These are phyloP conservation scores for Acanthiza pusilla DNA, from an alignment of 2,797 vertebrate genomes.

Conservation along the genomic window DNA sequence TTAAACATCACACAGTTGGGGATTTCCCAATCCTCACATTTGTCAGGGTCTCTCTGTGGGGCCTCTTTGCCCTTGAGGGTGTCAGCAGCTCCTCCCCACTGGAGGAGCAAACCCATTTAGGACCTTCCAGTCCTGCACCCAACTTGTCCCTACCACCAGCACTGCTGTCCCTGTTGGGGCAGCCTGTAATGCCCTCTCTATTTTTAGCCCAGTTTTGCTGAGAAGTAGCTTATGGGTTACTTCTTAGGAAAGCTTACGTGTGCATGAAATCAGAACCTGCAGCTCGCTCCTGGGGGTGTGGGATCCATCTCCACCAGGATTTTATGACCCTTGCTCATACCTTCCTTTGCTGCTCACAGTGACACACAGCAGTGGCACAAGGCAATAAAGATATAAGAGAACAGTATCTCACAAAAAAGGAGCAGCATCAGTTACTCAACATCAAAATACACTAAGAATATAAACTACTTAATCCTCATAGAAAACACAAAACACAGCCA, in stretches of 20 bases:
- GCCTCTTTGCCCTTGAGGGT: not conserved
- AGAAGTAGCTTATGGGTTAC: constrained; percentile 23
- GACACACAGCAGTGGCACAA: not conserved
- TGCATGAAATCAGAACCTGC: not conserved
- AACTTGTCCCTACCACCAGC: not conserved
- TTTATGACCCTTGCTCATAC: not conserved
- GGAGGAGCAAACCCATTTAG: not conserved
- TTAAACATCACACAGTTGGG: accelerated
- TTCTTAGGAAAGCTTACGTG: not conserved
- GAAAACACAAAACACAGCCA: not conserved
- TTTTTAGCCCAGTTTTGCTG: constrained; percentile 22
- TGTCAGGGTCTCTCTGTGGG: not conserved
- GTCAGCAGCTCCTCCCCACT: not conserved
- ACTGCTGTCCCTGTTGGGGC: not conserved
- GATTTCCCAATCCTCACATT: not conserved
- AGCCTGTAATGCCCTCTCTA: not conserved
- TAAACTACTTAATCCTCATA: not conserved
- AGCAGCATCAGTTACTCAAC: not conserved
- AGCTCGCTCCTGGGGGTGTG: not conserved
- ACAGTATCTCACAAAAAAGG: not conserved
- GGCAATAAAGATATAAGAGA: accelerated
- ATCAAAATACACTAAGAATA: not conserved
- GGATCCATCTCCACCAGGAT: not conserved
- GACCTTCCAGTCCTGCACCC: not conserved
- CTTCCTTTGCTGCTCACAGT: not conserved